Base-by-base conservation (phyloP, 2,113 vertebrate genomes). In the Phyllostomus discolor region DNA sequence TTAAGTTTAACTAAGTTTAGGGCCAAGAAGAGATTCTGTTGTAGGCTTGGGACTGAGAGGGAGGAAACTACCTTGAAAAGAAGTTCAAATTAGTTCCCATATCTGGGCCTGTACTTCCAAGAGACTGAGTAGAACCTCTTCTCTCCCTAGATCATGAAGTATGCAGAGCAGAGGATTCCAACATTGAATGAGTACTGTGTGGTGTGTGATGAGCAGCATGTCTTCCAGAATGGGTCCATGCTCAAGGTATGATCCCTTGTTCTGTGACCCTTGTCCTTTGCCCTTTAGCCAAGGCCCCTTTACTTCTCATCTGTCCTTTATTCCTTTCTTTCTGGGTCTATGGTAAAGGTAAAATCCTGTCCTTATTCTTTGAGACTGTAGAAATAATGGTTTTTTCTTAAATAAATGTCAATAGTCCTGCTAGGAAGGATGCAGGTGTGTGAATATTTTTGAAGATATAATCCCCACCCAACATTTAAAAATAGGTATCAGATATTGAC, bases 201-300 rank as follows among this genome's bases (percentile, higher is more conserved):
- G 98, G 99, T 99, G 85, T 99, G 99, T 79, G 99, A 99, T 1
- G 99, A 99, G 92, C 99, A 99, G 98, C 99, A 99, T 43, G 99
- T 99, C 98, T 99, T 99, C 98, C 99, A 99, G 99, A 99, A 99
- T 0, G 99, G 99, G 91, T 99, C 99, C 96, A 99, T 99, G 99
- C 99, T 99, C 80, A 99, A 99, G 99, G 99, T 99, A 98, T 0
- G 22, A 9, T 1, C 19, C 20, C 33, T 20, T 81, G 3, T 11
- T 43, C 54, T 46, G 22, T 52, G 67, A 41, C 33, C 38, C 4
- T 50, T 17, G 46, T 76, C 52, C 73, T 72, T 83, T 26, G 4
- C 50, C 35, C 57, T 11, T 66, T 75, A 46, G 10, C 38, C 72
- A 69, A 67, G 35, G 6, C 24, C 52, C 59, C n/a, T 88, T 86